Conservation (phyloP, 1,140 invertebrate genomes). For the Polyergus mexicanus region DNA sequence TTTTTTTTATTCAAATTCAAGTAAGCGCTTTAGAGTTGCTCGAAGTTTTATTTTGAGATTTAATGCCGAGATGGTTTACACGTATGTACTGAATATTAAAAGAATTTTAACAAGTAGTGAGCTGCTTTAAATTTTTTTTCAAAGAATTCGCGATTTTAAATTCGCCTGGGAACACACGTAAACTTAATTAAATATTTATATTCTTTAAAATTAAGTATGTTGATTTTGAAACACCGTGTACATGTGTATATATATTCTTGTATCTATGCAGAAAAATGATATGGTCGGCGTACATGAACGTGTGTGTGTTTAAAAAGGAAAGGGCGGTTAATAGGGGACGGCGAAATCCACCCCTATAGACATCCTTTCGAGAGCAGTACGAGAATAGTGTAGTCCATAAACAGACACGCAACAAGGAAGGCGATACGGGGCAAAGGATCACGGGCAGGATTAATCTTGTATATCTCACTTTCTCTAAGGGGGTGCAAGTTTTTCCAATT, state of each 20-base stretch:
- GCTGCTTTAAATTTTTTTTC: not conserved
- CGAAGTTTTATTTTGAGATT: not conserved
- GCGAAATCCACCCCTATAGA: slow-evolving; percentile 59
- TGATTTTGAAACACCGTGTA: slow-evolving; percentile 22
- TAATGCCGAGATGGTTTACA: not conserved
- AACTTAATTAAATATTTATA: not conserved
- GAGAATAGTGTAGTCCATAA: slow-evolving; percentile 67
- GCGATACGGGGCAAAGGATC: not conserved
- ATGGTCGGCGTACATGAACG: not conserved
- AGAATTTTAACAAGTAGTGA: not conserved
- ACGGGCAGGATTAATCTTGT: slow-evolving; percentile 8
- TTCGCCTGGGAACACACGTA: not conserved
- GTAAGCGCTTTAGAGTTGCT: not conserved
- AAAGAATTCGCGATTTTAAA: not conserved
- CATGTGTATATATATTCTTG: not conserved
- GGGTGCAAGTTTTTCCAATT: slow-evolving; percentile 1
- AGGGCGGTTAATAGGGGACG: slow-evolving; percentile 55
- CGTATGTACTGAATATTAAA: not conserved
- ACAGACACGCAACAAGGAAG: slow-evolving; percentile 35
- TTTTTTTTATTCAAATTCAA: not conserved
- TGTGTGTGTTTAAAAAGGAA: slow-evolving; percentile 33
- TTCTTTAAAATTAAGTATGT: not conserved
- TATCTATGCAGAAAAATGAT: slow-evolving; percentile 7
- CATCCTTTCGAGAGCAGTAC: slow-evolving; percentile 62
- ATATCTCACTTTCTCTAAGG: slow-evolving; percentile 31